These are phyloP conservation scores for Dicyrtomina minuta DNA, from an alignment of 2,888 invertebrate species.

Conservation along the genomic window DNA sequence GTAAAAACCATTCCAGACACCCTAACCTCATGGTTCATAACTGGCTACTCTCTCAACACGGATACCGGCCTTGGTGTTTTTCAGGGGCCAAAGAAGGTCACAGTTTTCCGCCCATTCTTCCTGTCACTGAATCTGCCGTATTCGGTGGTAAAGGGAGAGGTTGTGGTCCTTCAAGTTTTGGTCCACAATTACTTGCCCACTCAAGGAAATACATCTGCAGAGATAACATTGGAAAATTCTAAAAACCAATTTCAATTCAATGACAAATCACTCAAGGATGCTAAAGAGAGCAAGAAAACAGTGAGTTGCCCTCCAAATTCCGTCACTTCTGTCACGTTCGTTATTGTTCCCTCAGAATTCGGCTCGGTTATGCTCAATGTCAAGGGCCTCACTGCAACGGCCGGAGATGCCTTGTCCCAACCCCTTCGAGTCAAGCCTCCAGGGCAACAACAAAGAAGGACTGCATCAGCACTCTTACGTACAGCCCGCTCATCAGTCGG, in stretches of 20 bases:
- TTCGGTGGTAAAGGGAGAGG: constrained; percentile 83
- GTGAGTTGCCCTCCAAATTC: constrained; percentile 5
- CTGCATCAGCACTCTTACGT: too few relatives aligned
- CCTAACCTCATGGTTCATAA: constrained; percentile 41
- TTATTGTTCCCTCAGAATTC: constrained; percentile 20
- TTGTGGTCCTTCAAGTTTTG: constrained; percentile 79
- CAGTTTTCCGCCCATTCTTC: constrained; percentile 80
- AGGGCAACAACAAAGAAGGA: constrained; percentile 22
- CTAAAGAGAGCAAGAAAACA: neutral
- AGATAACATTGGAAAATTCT: constrained; percentile 32
- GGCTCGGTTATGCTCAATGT: constrained; percentile 29
- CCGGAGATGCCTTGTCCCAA: constrained; percentile 37
- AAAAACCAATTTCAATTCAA: constrained; percentile 24
- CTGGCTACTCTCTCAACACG: constrained; percentile 65
- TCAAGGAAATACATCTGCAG: constrained; percentile 13
- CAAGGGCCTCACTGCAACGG: constrained; percentile 18
- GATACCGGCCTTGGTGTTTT: constrained; percentile 54
- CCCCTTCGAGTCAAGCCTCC: constrained; percentile 37
- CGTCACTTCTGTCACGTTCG: constrained; percentile 28
- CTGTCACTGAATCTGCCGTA: constrained; percentile 84
- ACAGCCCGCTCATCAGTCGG: too few relatives aligned
- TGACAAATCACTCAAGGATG: constrained; percentile 15
- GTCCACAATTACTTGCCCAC: constrained; percentile 73
- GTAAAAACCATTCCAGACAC: constrained; percentile 35
- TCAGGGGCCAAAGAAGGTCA: constrained; percentile 61